Percentiles rank a stretch among this genome's conserved stretches.
Conservation (phyloP, 2,888 invertebrate genomes). For the Meghimatium bilineatum region DNA sequence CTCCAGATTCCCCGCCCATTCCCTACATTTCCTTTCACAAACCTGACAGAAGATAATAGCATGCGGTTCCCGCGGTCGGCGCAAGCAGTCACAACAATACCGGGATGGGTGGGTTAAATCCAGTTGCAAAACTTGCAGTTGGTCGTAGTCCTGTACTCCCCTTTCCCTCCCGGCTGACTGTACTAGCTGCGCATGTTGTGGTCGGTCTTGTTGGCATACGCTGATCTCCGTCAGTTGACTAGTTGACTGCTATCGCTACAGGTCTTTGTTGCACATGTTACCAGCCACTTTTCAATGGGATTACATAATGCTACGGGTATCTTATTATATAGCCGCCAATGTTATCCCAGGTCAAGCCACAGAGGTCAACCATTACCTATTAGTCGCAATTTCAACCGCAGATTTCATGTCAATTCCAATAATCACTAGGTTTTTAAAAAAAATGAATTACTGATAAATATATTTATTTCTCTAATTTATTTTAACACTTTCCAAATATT, state of each 20-base stretch:
- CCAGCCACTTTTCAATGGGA: conserved; percentile 1
- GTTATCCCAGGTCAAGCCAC: background rate
- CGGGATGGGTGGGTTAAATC: background rate
- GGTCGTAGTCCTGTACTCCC: background rate
- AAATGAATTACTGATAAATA: too few relatives aligned
- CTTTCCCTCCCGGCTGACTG: background rate
- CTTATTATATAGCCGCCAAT: background rate
- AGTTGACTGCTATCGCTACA: conserved; percentile 27
- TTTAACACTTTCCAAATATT: too few relatives aligned
- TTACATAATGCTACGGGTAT: conserved; percentile 9
- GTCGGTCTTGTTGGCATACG: conserved; percentile 1
- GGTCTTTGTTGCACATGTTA: conserved; percentile 36
- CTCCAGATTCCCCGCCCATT: background rate
- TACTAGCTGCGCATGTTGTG: background rate
- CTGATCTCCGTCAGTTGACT: conserved; percentile 32
- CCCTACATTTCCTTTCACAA: conserved; percentile 11
- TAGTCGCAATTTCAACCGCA: too few relatives aligned
- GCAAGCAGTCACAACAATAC: conserved; percentile 28
- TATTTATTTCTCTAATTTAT: too few relatives aligned
- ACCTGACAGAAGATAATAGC: conserved; percentile 9
- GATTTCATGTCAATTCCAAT: too few relatives aligned
- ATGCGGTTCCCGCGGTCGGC: background rate
- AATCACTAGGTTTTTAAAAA: too few relatives aligned
- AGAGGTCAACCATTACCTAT: conserved; percentile 5
- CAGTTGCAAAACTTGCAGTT: background rate